Percentiles rank a stretch among this genome's conserved stretches.
phyloP scores from a whole-genome alignment of 2,797 vertebrate genomes.

The Thaleichthys pacificus region DNA sequence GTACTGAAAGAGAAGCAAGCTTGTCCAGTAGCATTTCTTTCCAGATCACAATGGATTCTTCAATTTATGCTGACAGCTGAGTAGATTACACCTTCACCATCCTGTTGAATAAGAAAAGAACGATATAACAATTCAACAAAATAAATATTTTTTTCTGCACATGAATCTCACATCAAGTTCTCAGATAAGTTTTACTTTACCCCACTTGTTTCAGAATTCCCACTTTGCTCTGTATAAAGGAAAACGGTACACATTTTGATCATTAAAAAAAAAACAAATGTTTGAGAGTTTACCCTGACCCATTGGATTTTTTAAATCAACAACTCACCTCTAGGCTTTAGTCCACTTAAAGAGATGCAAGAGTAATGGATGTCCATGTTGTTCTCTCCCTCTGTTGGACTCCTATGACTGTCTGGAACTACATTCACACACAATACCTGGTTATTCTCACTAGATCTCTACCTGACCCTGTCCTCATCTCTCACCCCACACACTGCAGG shows the following conservation, averaged over 20 bases:
- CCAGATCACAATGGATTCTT: neutral
- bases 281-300: neutral
- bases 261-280: neutral
- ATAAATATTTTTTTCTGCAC: neutral
- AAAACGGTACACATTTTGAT: neutral
- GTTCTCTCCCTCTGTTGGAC: neutral
- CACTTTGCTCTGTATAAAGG: neutral
- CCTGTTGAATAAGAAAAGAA: neutral
- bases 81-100: conserved; percentile 8
- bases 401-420: neutral
- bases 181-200: neutral
- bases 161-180: neutral
- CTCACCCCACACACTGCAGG: neutral
- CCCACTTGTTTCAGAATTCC: neutral
- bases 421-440: neutral
- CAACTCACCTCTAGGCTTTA: neutral
- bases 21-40: neutral
- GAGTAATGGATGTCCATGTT: conserved; percentile 5
- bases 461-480: neutral
- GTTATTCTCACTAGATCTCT: neutral
- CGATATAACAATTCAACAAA: neutral
- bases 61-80: neutral
- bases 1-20: too few relatives aligned
- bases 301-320: too few relatives aligned
- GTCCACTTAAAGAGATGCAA: neutral